Conservation (phyloP, 2,888 invertebrate species). For the Mellilla xanthometata region DNA sequence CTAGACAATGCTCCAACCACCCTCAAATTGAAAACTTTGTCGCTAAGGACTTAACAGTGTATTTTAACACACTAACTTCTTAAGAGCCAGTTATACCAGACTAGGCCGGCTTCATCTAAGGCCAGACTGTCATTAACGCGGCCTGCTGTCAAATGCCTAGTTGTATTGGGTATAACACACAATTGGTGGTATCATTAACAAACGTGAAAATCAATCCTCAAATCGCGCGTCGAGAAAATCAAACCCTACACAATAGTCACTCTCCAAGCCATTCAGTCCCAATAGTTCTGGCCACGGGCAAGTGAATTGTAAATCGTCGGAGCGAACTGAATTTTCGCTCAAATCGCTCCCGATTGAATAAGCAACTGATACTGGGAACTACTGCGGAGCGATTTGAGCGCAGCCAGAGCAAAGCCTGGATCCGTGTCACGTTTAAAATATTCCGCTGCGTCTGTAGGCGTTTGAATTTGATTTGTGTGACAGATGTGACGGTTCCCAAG, state of each 20-base stretch:
- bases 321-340: constrained; percentile 63
- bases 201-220: constrained; percentile 43
- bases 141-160: too few species aligned
- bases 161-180: too few species aligned
- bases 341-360: constrained; percentile 67
- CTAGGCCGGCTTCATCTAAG: too few species aligned
- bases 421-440: constrained; percentile 14
- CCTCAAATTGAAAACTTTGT: too few species aligned
- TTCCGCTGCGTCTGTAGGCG: constrained; percentile 8
- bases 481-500: neutral
- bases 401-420: constrained; percentile 12
- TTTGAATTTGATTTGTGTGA: constrained; percentile 4
- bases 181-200: constrained; percentile 3
- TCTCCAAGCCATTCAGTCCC: constrained; percentile 10
- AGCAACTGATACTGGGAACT: constrained; percentile 66
- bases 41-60: too few species aligned
- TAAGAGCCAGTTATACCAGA: too few species aligned
- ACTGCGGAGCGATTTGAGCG: constrained; percentile 30
- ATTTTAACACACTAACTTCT: too few species aligned
- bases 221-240: constrained; percentile 41
- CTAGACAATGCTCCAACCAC: too few species aligned
- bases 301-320: constrained; percentile 69
- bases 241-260: neutral
- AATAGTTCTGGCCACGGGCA: constrained; percentile 31
- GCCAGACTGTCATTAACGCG: too few species aligned